Conservation (phyloP, 2,797 vertebrate genomes). For the Gouania willdenowi region DNA sequence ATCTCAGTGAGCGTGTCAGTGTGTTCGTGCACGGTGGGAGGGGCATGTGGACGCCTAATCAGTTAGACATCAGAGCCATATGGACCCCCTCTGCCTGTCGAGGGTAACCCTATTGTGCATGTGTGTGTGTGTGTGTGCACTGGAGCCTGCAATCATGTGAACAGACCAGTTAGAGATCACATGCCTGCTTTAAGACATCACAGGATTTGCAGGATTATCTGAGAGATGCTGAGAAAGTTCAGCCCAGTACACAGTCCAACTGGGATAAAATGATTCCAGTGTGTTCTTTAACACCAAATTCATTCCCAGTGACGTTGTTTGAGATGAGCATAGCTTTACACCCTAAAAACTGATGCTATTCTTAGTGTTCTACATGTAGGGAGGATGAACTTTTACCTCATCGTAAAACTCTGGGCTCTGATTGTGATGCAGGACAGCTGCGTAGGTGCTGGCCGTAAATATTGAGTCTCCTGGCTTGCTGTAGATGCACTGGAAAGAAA, state of each 20-base stretch:
- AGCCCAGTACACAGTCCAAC: too few species aligned
- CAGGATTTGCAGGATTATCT: slow-evolving; percentile 53
- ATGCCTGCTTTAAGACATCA: slow-evolving; percentile 10
- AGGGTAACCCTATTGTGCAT: neutral
- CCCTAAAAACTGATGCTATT: too few species aligned
- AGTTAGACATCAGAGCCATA: slow-evolving; percentile 31
- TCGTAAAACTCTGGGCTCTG: slow-evolving; percentile 96
- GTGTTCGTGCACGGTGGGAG: slow-evolving; percentile 20
- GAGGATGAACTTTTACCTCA: slow-evolving; percentile 78
- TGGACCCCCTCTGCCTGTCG: slow-evolving; percentile 12
- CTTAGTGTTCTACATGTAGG: too few species aligned
- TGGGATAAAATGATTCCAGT: neutral
- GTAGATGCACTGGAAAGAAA: slow-evolving; percentile 94
- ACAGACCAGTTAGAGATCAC: slow-evolving; percentile 18
- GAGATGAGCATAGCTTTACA: too few species aligned
- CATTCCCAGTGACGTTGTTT: too few species aligned
- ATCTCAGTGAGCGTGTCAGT: slow-evolving; percentile 4
- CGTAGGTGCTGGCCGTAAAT: slow-evolving; percentile 78
- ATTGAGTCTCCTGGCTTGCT: slow-evolving; percentile 87
- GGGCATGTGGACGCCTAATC: too few species aligned
- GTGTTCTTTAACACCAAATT: neutral
- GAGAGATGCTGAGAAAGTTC: slow-evolving; percentile 20
- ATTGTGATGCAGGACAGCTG: slow-evolving; percentile 91
- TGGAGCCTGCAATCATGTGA: too few species aligned
- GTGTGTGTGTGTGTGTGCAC: too few species aligned